Conservation (phyloP, 1,140 invertebrate genomes). For the Papilio xuthus region DNA sequence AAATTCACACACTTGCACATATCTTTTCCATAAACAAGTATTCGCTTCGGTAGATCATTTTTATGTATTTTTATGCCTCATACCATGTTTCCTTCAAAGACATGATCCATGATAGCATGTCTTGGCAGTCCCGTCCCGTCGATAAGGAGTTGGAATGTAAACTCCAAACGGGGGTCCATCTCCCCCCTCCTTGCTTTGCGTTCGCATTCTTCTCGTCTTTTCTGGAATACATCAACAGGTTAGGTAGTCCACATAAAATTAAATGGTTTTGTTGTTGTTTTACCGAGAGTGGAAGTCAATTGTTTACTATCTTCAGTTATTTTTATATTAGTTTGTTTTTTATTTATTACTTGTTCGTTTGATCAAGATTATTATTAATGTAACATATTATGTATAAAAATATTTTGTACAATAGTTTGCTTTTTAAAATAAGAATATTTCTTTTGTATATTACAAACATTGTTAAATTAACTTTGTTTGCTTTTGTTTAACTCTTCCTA, state of each 20-base stretch:
- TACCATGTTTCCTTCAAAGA: constrained; percentile 94
- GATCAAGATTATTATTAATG: too few species aligned
- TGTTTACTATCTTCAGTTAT: not conserved
- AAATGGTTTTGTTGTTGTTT: not conserved
- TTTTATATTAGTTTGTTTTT: too few species aligned
- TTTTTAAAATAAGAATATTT: too few species aligned
- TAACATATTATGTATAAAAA: too few species aligned
- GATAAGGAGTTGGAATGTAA: constrained; percentile 92
- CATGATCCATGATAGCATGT: constrained; percentile 93
- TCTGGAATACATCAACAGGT: constrained; percentile 78
- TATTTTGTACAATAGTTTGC: too few species aligned
- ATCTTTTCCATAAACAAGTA: not conserved
- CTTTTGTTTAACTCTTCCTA: too few species aligned
- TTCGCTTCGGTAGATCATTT: not conserved
- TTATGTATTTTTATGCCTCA: not conserved
- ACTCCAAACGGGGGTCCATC: constrained; percentile 94
- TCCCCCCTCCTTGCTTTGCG: constrained; percentile 92
- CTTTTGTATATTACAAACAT: too few species aligned
- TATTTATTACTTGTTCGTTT: too few species aligned
- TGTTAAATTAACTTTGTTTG: too few species aligned
- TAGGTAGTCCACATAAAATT: not conserved
- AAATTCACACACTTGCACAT: not conserved
- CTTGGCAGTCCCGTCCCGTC: constrained; percentile 89
- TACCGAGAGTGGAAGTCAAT: not conserved
- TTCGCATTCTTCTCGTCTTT: constrained; percentile 94